Evolutionary conservation across 92 coral and sea anemone genomes (phyloP).

Genomic region (Montipora capitata): DNA sequence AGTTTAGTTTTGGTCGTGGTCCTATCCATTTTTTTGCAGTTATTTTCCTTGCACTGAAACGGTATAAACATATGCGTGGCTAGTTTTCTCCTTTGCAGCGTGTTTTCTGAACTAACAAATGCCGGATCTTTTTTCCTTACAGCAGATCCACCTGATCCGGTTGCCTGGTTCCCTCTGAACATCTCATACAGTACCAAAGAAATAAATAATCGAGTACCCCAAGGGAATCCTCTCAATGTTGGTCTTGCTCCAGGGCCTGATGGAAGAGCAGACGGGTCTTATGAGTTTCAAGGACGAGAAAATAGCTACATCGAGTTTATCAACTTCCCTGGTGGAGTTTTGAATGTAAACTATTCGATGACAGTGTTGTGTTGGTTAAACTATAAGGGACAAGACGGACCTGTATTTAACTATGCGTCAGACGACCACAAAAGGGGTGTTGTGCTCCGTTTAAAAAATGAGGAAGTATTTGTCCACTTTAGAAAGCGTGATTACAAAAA

Average conservation of each 20-base stretch:
- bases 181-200: slow-evolving; percentile 12
- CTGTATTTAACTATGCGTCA: slow-evolving; percentile 32
- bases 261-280: slow-evolving; percentile 44
- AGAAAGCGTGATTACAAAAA: background rate
- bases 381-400: slow-evolving; percentile 21
- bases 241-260: slow-evolving; percentile 33
- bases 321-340: slow-evolving; percentile 9
- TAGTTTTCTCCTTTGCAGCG: too few relatives aligned
- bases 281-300: slow-evolving; percentile 35
- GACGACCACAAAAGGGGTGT: background rate
- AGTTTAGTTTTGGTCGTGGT: too few relatives aligned
- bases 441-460: background rate
- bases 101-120: too few relatives aligned
- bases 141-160: background rate
- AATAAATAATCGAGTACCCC: slow-evolving; percentile 16
- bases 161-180: slow-evolving; percentile 53
- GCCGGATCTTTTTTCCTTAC: too few relatives aligned
- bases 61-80: too few relatives aligned
- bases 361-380: slow-evolving; percentile 21
- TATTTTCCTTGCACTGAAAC: too few relatives aligned
- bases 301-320: slow-evolving; percentile 58
- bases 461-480: background rate
- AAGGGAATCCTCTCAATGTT: slow-evolving; percentile 21
- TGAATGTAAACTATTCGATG: slow-evolving; percentile 42
- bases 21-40: too few relatives aligned